Conservation (phyloP, 1,140 invertebrate genomes). For the Hyphantria cunea region DNA sequence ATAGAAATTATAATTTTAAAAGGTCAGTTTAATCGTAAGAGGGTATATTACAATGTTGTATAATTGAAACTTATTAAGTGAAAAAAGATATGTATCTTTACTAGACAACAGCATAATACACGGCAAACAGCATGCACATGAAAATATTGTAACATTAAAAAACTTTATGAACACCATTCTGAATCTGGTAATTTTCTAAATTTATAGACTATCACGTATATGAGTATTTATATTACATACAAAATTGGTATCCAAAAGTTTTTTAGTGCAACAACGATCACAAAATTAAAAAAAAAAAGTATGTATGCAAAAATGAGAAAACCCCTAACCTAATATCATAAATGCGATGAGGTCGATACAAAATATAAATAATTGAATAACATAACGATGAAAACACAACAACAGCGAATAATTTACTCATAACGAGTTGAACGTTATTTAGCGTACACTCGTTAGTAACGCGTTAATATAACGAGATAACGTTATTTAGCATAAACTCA, state of each 20-base stretch:
- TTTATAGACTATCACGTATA: too few species aligned
- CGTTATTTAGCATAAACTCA: too few species aligned
- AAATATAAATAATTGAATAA: background rate
- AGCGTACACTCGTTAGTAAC: too few species aligned
- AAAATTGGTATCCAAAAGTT: background rate
- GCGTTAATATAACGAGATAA: too few species aligned
- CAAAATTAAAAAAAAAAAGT: slow-evolving; percentile 8
- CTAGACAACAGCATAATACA: slow-evolving; percentile 18
- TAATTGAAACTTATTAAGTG: background rate
- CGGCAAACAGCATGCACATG: slow-evolving; percentile 14
- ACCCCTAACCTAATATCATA: background rate
- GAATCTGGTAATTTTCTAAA: too few species aligned
- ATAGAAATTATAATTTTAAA: background rate
- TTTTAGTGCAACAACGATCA: background rate
- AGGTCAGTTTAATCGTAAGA: slow-evolving; percentile 10
- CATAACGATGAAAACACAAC: background rate
- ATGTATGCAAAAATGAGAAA: background rate
- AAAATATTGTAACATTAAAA: slow-evolving; percentile 14
- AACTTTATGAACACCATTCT: slow-evolving; percentile 11
- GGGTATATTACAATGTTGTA: slow-evolving; percentile 4
- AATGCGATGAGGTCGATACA: background rate
- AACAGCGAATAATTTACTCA: background rate
- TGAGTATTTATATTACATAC: too few species aligned
- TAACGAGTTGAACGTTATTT: too few species aligned
- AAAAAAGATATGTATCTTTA: background rate